phyloP scores from a whole-genome alignment of 2,888 invertebrate genomes.

The Adelphocoris suturalis region DNA sequence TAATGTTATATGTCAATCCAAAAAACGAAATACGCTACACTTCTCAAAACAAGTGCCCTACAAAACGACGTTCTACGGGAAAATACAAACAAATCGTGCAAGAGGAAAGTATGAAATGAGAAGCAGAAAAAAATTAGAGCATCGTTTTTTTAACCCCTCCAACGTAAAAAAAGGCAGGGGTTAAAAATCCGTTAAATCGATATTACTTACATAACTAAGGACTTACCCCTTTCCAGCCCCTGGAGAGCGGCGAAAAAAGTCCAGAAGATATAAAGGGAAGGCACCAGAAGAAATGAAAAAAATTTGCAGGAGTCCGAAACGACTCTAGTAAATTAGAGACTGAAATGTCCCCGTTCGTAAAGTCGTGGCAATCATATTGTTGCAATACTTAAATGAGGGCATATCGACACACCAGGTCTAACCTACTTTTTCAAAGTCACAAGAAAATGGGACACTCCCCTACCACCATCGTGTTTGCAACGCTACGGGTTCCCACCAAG shows the following conservation, averaged over 20 bases:
- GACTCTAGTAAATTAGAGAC: slow-evolving; percentile 66
- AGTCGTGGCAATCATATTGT: slow-evolving; percentile 69
- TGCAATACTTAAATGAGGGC: slow-evolving; percentile 73
- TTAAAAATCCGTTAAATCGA: slow-evolving; percentile 68
- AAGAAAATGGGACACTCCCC: slow-evolving; percentile 70
- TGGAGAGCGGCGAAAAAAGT: slow-evolving; percentile 34
- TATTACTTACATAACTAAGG: slow-evolving; percentile 69
- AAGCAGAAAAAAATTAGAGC: slow-evolving; percentile 43
- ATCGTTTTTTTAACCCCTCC: slow-evolving; percentile 51
- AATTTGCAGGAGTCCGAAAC: slow-evolving; percentile 20
- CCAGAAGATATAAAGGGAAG: slow-evolving; percentile 46
- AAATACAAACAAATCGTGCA: background rate
- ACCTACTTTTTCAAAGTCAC: slow-evolving; percentile 71
- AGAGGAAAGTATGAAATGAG: background rate
- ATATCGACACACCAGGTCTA: slow-evolving; percentile 71
- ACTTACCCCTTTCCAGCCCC: slow-evolving; percentile 66
- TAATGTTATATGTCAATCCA: too few relatives aligned
- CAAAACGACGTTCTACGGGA: background rate
- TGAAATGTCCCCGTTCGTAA: slow-evolving; percentile 67
- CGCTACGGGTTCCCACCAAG: slow-evolving; percentile 44
- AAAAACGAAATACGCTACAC: too few relatives aligned
- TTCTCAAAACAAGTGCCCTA: too few relatives aligned
- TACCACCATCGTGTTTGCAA: slow-evolving; percentile 65
- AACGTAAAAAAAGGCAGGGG: slow-evolving; percentile 60
- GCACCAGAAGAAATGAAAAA: slow-evolving; percentile 36